Evolutionary conservation across 2,888 invertebrate species (phyloP).

Genomic region (Cremastinae sp.): DNA sequence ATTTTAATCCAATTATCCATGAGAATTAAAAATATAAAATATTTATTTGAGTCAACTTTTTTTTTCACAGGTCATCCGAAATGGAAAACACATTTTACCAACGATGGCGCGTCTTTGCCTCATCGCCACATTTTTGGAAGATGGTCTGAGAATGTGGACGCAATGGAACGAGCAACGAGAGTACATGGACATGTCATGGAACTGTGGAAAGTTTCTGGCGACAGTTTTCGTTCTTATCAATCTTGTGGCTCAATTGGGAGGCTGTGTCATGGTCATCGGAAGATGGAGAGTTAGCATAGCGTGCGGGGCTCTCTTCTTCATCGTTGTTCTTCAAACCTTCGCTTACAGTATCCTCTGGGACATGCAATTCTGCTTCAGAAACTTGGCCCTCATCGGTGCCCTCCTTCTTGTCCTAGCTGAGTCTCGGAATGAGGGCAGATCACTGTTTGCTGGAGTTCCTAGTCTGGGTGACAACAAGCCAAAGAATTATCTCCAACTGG

Average conservation of each 20-base stretch:
- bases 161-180: slow-evolving; percentile 99
- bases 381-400: slow-evolving; percentile 98
- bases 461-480: slow-evolving; percentile 96
- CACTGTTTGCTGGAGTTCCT: slow-evolving; percentile 97
- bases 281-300: slow-evolving; percentile 95
- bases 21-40: background rate
- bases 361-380: slow-evolving; percentile 96
- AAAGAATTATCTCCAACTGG: slow-evolving; percentile 97
- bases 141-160: slow-evolving; percentile 99
- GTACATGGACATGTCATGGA: slow-evolving; percentile 99
- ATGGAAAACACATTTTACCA: slow-evolving; percentile 95
- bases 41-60: slow-evolving; percentile 39
- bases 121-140: slow-evolving; percentile 99
- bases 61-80: slow-evolving; percentile 89
- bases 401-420: slow-evolving; percentile 97
- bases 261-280: slow-evolving; percentile 97
- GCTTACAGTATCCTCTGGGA: slow-evolving; percentile 99
- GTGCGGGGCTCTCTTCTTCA: slow-evolving; percentile 95
- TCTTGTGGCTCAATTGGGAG: slow-evolving; percentile 96
- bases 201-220: slow-evolving; percentile 96
- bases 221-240: slow-evolving; percentile 97
- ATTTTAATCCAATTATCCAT: background rate
- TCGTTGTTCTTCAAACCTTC: slow-evolving; percentile 97
- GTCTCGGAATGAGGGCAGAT: slow-evolving; percentile 94
- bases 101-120: slow-evolving; percentile 97